phyloP scores from a whole-genome alignment of 2,888 invertebrate genomes.

The Andrena bucephala region DNA sequence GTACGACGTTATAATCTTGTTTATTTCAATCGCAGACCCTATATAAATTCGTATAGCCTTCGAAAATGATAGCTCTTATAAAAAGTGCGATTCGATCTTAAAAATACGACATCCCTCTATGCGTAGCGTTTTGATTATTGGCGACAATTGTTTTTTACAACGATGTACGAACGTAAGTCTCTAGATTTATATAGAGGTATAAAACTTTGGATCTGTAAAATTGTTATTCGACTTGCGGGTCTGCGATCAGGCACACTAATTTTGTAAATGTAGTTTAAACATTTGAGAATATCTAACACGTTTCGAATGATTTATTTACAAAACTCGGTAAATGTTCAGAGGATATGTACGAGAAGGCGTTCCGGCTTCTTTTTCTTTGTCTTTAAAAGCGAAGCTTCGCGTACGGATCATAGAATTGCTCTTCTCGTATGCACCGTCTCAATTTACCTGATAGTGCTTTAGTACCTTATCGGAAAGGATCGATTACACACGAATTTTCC shows the following conservation, averaged over 20 bases:
- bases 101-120: constrained; percentile 16
- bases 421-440: constrained; percentile 54
- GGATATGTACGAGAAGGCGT: constrained; percentile 58
- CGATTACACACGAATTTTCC: constrained; percentile 35
- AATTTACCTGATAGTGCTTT: constrained; percentile 44
- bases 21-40: constrained; percentile 53
- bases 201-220: constrained; percentile 46
- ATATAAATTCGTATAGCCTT: constrained; percentile 12
- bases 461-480: constrained; percentile 54
- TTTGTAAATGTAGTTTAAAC: constrained; percentile 52
- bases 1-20: constrained; percentile 31
- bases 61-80: constrained; percentile 36
- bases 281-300: constrained; percentile 48
- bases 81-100: constrained; percentile 32
- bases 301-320: constrained; percentile 62
- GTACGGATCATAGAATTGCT: constrained; percentile 24
- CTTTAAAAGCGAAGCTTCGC: constrained; percentile 24
- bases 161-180: constrained; percentile 47
- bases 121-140: constrained; percentile 32
- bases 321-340: constrained; percentile 50
- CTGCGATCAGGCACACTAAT: constrained; percentile 66
- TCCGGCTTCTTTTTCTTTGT: constrained; percentile 5
- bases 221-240: constrained; percentile 28
- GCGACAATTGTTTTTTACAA: constrained; percentile 26
- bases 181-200: constrained; percentile 47